Evolutionary conservation across 2,797 vertebrate genomes (phyloP).

Genomic region (Amblyraja radiata): DNA sequence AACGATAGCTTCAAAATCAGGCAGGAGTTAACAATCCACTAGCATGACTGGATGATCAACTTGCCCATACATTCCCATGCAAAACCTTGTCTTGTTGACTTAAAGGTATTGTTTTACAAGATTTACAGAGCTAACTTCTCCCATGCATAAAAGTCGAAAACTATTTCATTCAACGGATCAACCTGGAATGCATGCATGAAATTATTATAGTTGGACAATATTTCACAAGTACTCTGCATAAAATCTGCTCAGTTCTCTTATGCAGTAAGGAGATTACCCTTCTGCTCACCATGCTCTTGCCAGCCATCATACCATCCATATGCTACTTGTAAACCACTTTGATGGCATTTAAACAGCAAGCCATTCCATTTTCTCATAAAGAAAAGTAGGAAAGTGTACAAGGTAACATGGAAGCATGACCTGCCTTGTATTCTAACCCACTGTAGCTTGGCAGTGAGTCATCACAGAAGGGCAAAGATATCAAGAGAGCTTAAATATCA

Average conservation of each 20-base stretch:
- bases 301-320: no score
- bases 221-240: background rate
- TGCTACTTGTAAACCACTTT: background rate
- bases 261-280: no score
- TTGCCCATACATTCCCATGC: background rate
- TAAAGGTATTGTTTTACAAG: background rate
- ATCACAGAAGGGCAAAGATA: background rate
- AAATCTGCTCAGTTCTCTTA: background rate
- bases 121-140: background rate
- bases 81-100: background rate
- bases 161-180: background rate
- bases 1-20: background rate
- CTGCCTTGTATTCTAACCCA: no score
- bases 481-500: background rate
- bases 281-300: no score
- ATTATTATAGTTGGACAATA: background rate
- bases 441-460: background rate
- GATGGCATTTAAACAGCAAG: background rate
- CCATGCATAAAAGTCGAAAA: background rate
- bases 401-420: background rate
- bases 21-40: background rate
- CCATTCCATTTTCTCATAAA: background rate
- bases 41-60: background rate
- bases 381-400: background rate
- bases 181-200: background rate